Conservation (phyloP, 2,888 invertebrate species). For the Ypsolopha sequella region DNA sequence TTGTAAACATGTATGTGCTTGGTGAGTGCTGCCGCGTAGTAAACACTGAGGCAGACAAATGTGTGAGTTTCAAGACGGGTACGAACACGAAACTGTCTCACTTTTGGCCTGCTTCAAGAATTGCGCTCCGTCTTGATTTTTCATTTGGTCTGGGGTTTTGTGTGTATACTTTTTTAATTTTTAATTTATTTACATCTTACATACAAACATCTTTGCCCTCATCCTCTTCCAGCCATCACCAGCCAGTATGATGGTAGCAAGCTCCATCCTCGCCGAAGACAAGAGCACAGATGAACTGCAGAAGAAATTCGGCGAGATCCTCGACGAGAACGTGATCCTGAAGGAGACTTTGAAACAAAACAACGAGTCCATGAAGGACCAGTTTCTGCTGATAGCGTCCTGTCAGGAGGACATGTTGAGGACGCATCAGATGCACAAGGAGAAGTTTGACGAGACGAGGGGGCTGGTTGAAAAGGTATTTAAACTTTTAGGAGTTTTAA, state of each 20-base stretch:
- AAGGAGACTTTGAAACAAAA: slow-evolving; percentile 75
- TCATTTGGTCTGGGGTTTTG: too few relatives aligned
- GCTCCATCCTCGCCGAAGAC: slow-evolving; percentile 50
- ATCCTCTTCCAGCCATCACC: slow-evolving; percentile 43
- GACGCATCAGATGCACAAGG: slow-evolving; percentile 72
- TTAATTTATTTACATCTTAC: too few relatives aligned
- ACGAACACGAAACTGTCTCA: too few relatives aligned
- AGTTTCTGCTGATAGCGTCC: slow-evolving; percentile 70
- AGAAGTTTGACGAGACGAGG: slow-evolving; percentile 76
- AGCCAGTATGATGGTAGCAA: slow-evolving; percentile 56
- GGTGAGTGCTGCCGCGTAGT: too few relatives aligned
- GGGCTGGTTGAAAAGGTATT: slow-evolving; percentile 68
- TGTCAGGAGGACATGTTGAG: slow-evolving; percentile 76
- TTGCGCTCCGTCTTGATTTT: too few relatives aligned
- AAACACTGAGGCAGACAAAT: too few relatives aligned
- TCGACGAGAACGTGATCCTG: slow-evolving; percentile 69
- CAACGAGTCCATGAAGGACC: slow-evolving; percentile 76
- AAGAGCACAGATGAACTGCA: slow-evolving; percentile 56
- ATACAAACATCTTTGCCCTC: too few relatives aligned
- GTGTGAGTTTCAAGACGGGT: too few relatives aligned
- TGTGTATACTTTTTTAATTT: too few relatives aligned
- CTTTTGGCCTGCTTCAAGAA: too few relatives aligned
- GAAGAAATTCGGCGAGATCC: slow-evolving; percentile 59
- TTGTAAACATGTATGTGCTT: too few relatives aligned
- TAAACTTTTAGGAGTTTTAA: too few relatives aligned